Evolutionary conservation across 2,113 vertebrate species (phyloP).

Genomic region (Theristicus caerulescens): DNA sequence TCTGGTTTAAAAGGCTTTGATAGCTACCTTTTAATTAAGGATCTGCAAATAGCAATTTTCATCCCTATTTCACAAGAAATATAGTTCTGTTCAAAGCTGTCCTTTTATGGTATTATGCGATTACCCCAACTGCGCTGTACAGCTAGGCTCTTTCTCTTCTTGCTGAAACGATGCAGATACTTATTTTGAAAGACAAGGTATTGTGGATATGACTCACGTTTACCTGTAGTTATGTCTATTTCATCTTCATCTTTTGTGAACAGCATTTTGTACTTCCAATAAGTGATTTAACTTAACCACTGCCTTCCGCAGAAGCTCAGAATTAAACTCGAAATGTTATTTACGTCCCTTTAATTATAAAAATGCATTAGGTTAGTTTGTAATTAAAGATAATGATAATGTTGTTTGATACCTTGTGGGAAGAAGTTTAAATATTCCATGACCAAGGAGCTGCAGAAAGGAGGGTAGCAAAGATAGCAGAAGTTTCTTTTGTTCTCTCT

Average conservation of each 20-base stretch:
- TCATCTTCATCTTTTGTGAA: neutral
- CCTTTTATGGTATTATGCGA: neutral
- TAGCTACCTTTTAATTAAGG: conserved; percentile 48
- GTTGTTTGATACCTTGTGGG: conserved; percentile 50
- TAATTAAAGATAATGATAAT: conserved; percentile 67
- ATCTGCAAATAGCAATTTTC: conserved; percentile 34
- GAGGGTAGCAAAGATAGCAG: neutral
- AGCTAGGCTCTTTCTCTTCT: neutral
- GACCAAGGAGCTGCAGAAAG: neutral
- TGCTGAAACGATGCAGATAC: neutral
- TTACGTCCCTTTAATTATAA: conserved; percentile 58
- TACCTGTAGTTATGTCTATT: neutral
- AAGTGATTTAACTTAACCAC: conserved; percentile 35
- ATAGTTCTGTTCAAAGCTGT: neutral
- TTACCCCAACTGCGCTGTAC: neutral
- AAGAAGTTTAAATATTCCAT: conserved; percentile 41
- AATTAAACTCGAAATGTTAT: conserved; percentile 26
- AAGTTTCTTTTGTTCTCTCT: neutral
- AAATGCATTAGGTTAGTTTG: conserved; percentile 16
- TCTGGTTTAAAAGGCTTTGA: conserved; percentile 34
- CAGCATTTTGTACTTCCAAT: conserved; percentile 10
- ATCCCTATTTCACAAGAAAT: conserved; percentile 31
- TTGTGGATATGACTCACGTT: neutral
- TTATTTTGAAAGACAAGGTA: neutral
- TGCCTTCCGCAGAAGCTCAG: conserved; percentile 5